Conservation (phyloP, 2,888 invertebrate genomes). For the Hypomecis punctinalis region DNA sequence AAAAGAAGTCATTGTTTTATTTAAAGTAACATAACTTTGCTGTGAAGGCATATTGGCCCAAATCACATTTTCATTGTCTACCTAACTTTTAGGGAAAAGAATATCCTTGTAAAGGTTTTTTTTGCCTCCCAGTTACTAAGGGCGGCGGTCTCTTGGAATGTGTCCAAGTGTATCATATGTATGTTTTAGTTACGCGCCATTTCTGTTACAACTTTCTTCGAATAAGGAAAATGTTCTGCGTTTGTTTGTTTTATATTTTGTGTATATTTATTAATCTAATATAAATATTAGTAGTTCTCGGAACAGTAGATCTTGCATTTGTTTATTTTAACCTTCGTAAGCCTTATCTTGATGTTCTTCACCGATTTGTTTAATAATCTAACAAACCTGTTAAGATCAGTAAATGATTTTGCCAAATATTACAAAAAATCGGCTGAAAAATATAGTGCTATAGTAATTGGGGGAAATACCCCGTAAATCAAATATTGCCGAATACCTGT, state of each 20-base stretch:
- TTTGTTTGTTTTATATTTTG: background rate
- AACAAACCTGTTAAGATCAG: too few relatives aligned
- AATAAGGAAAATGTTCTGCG: background rate
- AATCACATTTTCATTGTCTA: constrained; percentile 9
- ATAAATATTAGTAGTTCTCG: background rate
- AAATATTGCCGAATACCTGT: too few relatives aligned
- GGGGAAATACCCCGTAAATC: too few relatives aligned
- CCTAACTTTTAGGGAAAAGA: background rate
- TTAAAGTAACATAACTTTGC: background rate
- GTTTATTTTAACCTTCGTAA: too few relatives aligned
- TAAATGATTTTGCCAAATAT: too few relatives aligned
- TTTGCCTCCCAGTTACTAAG: constrained; percentile 12
- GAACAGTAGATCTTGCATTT: too few relatives aligned
- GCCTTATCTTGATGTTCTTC: too few relatives aligned
- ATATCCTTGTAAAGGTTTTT: background rate
- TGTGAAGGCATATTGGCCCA: background rate
- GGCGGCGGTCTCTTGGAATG: constrained; percentile 22
- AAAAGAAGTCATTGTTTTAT: too few relatives aligned
- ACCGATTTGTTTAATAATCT: too few relatives aligned
- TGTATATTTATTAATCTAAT: background rate
- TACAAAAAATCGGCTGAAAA: too few relatives aligned
- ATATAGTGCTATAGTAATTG: too few relatives aligned
- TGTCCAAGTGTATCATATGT: constrained; percentile 7
- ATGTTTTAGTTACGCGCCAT: background rate
- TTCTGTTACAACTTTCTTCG: background rate